phyloP scores from a whole-genome alignment of 1,140 invertebrate genomes.

The Bicyclus anynana region DNA sequence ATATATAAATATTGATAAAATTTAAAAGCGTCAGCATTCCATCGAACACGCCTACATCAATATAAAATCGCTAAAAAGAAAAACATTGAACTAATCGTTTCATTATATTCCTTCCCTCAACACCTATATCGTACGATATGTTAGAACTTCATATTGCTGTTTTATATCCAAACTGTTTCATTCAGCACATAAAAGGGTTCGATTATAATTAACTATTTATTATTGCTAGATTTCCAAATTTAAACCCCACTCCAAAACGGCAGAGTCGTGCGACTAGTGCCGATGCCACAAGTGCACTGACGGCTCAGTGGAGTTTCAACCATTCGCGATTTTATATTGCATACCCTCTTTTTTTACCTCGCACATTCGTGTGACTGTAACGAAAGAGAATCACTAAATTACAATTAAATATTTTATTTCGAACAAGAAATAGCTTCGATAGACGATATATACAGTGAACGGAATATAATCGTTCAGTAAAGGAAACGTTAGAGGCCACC shows the following conservation, averaged over 20 bases:
- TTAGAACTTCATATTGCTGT: constrained; percentile 46
- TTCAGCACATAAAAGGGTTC: constrained; percentile 42
- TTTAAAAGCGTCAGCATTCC: constrained; percentile 49
- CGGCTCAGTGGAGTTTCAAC: constrained; percentile 9
- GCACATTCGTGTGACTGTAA: not conserved
- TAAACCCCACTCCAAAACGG: constrained; percentile 41
- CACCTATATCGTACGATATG: constrained; percentile 68
- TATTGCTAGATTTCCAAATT: constrained; percentile 54
- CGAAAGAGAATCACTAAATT: not conserved
- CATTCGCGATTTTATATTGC: constrained; percentile 25
- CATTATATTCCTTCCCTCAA: constrained; percentile 43
- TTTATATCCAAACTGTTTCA: constrained; percentile 32
- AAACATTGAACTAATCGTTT: constrained; percentile 70
- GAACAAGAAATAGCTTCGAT: constrained; percentile 25
- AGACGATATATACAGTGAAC: constrained; percentile 49
- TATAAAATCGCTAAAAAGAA: constrained; percentile 71
- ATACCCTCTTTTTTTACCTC: constrained; percentile 3
- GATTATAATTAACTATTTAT: constrained; percentile 53
- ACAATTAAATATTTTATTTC: constrained; percentile 11
- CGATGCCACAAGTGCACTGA: not conserved
- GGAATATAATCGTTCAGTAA: constrained; percentile 34
- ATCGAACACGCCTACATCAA: constrained; percentile 51
- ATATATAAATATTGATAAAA: constrained; percentile 6
- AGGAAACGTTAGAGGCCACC: constrained; percentile 36
- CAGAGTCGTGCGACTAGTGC: constrained; percentile 2